phyloP scores from a whole-genome alignment of 2,797 vertebrate species.

The Enteromius anoplus region DNA sequence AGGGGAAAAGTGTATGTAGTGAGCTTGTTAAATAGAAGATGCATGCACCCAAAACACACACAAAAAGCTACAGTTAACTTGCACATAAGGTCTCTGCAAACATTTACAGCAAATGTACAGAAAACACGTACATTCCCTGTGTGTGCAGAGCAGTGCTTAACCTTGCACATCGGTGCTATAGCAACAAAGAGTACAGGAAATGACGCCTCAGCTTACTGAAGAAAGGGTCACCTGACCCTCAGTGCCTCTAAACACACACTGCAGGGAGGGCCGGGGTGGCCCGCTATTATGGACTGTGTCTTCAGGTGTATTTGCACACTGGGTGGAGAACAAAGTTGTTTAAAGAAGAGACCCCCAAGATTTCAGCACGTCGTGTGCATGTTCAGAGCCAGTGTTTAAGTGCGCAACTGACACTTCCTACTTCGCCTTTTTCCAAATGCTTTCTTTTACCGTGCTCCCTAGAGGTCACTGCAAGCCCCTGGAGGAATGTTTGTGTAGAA shows the following conservation, averaged over 20 bases:
- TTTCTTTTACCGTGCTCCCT: not conserved
- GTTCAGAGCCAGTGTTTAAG: not conserved
- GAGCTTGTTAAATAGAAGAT: not conserved
- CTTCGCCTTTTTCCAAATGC: not conserved
- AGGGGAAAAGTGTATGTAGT: not conserved
- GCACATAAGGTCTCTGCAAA: not conserved
- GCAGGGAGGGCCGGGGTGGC: not conserved
- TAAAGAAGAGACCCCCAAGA: not conserved
- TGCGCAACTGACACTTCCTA: no score
- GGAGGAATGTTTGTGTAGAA: conserved; percentile 29
- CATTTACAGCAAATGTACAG: not conserved
- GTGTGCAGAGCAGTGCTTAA: conserved; percentile 24
- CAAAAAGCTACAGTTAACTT: not conserved
- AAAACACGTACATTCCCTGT: conserved; percentile 11
- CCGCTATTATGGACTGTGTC: conserved; percentile 24
- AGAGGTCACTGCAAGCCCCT: not conserved
- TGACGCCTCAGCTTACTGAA: not conserved
- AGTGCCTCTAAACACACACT: not conserved
- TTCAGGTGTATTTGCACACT: conserved; percentile 46
- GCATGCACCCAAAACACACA: not conserved
- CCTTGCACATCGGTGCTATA: conserved; percentile 4
- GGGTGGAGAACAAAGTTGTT: not conserved
- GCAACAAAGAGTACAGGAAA: conserved; percentile 26
- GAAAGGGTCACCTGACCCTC: conserved; percentile 26
- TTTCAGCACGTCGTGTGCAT: not conserved